Evolutionary conservation across 2,113 vertebrate genomes (phyloP), one percentile per base, ranked within the genome.

Genomic region (Carassius auratus): DNA sequence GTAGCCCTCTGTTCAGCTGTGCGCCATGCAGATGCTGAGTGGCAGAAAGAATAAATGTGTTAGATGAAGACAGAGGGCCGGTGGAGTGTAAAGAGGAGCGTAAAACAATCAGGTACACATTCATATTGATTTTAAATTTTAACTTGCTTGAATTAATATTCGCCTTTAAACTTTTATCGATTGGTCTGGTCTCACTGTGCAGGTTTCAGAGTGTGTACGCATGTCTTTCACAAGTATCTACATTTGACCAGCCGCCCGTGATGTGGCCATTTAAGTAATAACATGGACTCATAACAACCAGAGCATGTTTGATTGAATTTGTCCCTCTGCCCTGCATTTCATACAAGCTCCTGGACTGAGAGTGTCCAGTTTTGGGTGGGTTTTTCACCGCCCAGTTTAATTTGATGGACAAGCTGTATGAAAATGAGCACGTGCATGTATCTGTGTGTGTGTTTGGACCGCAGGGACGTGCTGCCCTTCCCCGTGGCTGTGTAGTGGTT

Each of bases 361-460:
- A 89, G 91, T 88, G 91, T 92, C 90, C 86, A 61, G 85, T 88
- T 90, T 85, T 87, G 84, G 83, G 62, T 10, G 64, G 88, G 87
- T 17, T 91, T 93, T 92, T 89, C 90, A 86, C 76, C 81, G 85
- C 81, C 83, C 90, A 91, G 92, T 94, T 94, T 94, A 93, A 94
- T 94, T 94, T 93, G 90, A 89, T 23, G 33, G 89, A 91, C 89
- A 89, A 88, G 90, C 88, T 90, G 90, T 94, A 95, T 93, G 93
- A 90, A 92, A 94, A 94, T 94, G 91, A 92, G 89, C 17, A 55
- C 84, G 73, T 57, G 61, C 76, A 69, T 85, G 62, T 78, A 81
- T 77, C 77, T 81, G 33, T 66, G 50, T 26, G 69, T 21, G 26
- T 68, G 62, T 74, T 71, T 48, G 33, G 64, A 91, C 92, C 89